phyloP scores from a whole-genome alignment of 2,888 invertebrate species.

The Pocota personata region DNA sequence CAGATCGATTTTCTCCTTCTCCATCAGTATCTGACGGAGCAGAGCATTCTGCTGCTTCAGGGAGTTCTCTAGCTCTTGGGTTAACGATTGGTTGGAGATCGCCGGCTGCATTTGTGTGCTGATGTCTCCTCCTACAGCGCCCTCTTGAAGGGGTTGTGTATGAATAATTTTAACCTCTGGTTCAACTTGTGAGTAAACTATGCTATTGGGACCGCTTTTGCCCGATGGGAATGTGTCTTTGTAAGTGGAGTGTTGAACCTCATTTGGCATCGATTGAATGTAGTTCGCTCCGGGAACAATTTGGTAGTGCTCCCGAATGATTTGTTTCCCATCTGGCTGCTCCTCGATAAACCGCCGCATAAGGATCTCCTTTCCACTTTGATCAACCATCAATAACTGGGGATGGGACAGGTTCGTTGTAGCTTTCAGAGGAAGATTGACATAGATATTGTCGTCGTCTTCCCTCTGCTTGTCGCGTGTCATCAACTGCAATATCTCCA shows the following conservation, averaged over 20 bases:
- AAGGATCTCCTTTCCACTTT: slow-evolving; percentile 93
- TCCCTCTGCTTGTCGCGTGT: slow-evolving; percentile 87
- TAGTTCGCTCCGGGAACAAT: slow-evolving; percentile 81
- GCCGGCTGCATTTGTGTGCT: slow-evolving; percentile 82
- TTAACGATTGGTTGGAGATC: slow-evolving; percentile 83
- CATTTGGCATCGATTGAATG: slow-evolving; percentile 81
- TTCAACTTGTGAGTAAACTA: slow-evolving; percentile 84
- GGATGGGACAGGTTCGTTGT: slow-evolving; percentile 85
- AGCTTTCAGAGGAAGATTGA: slow-evolving; percentile 84
- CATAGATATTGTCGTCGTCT: slow-evolving; percentile 86
- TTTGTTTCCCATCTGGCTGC: slow-evolving; percentile 87
- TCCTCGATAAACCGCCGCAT: slow-evolving; percentile 93
- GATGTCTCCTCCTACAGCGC: slow-evolving; percentile 25
- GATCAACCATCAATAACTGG: slow-evolving; percentile 87
- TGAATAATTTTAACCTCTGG: slow-evolving; percentile 83
- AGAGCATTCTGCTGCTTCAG: slow-evolving; percentile 90
- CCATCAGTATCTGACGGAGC: slow-evolving; percentile 88
- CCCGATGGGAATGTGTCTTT: slow-evolving; percentile 79
- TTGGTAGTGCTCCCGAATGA: slow-evolving; percentile 84
- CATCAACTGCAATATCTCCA: slow-evolving; percentile 91
- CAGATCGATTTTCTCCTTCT: slow-evolving; percentile 87
- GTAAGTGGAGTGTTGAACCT: slow-evolving; percentile 79
- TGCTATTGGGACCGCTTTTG: slow-evolving; percentile 81
- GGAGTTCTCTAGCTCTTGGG: slow-evolving; percentile 88
- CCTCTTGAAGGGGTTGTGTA: slow-evolving; percentile 81